Percentiles rank a stretch among this genome's conserved stretches.
Evolutionary conservation across 2,888 invertebrate genomes (phyloP).

Genomic region (Gortyna flavago): DNA sequence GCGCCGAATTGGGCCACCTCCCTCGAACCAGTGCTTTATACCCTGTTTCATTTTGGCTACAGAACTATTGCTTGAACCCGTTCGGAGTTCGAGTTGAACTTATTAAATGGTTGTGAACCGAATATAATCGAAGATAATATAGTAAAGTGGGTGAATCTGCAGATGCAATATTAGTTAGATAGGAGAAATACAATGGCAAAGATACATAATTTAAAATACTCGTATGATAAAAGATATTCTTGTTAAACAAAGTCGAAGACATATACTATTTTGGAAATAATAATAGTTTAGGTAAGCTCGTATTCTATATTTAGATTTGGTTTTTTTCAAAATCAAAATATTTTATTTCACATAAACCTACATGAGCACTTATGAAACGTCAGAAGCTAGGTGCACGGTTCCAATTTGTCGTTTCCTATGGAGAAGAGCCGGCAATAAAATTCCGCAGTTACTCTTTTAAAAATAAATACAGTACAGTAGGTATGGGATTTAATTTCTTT

Average conservation of each 20-base stretch:
- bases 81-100: conserved; percentile 49
- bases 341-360: too few species aligned
- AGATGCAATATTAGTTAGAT: conserved; percentile 36
- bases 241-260: background rate
- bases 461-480: too few species aligned
- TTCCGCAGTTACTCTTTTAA: too few species aligned
- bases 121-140: conserved; percentile 22
- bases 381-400: too few species aligned
- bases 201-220: background rate
- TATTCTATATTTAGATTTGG: conserved; percentile 9
- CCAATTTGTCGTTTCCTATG: too few species aligned
- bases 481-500: too few species aligned
- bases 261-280: background rate
- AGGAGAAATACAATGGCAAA: background rate
- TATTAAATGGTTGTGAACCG: conserved; percentile 56
- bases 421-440: too few species aligned
- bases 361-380: too few species aligned
- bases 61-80: conserved; percentile 48
- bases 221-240: background rate
- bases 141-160: conserved; percentile 16
- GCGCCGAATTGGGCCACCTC: conserved; percentile 64
- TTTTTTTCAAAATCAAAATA: background rate
- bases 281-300: background rate
- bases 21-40: conserved; percentile 46
- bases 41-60: conserved; percentile 55